Evolutionary conservation across 2,888 invertebrate species (phyloP), one percentile per base, ranked within the genome.

Genomic region (Pristionchus mayeri): DNA sequence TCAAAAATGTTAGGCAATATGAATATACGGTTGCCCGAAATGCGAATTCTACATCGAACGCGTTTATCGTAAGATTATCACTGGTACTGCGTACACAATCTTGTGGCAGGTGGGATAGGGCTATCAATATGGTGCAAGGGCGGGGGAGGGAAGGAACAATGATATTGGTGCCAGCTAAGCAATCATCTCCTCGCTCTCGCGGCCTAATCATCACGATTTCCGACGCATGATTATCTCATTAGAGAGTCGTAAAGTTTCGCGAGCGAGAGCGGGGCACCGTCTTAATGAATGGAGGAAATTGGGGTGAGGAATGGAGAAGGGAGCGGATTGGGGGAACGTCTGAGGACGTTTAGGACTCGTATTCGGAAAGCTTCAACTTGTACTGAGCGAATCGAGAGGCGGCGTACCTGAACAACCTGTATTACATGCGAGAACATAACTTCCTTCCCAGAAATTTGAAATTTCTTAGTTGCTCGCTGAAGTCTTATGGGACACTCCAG

Each of bases 211-310:
- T 37, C 7, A 13, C 71, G 76, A 48, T 52, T 63, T 82, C 81
- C 63, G 60, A 82, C 63, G 81, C 30, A 82, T 82, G 81, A 82
- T 82, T 82, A 82, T 82, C 81, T 82, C 81, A 82, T 82, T 82
- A 82, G 81, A 34, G 81, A 27, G 81, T 82, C 81, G 81, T 82
- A 82, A 82, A 82, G 81, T 82, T 82, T 82, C 37, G 16, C 7
- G 71, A 40, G 71, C n/a, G 24, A 18, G 37, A 40, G 71, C 21
- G 71, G 71, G 44, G 40, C 40, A 71, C 54, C 54, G 54, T 71
- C 71, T 71, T 71, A 71, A 71, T 71, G 71, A 71, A 71, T 71
- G 44, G 40, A 40, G 71, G 40, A 78, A 50, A 50, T 78, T 48
- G 27, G 48, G 76, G 50, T 27, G 24, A 27, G 76, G 52, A 27